Base-by-base conservation (phyloP, 2,113 vertebrate species). In the Oncorhynchus masou region DNA sequence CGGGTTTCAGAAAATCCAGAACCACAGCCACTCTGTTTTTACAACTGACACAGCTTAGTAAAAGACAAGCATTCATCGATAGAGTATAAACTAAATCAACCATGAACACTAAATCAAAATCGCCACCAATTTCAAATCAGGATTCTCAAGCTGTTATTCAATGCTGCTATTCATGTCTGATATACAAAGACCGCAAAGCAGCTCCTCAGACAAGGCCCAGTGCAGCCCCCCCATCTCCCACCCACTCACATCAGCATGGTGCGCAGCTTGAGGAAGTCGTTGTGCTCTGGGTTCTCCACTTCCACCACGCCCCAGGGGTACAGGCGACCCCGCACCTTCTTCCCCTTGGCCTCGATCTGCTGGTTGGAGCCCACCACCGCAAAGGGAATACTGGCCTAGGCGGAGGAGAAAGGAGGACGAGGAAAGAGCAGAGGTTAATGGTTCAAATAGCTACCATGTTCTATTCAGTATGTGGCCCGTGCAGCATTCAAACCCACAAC, bases 261-360 rank as follows among this genome's bases (percentile, higher is more conserved):
- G 81, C 98, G 95, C 87, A 99, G 92, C 90, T 99, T 99, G 79
- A 99, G 93, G 84, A 99, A 99, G 90, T 99, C 98, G 0, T 99
- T 99, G 82, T 99, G 98, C 74, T 99, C 98, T 0, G 97, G 97
- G 82, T 98, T 99, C 92, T 99, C 98, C 90, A 99, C 98, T 89
- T 99, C 97, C 85, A 99, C 97, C 13, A 99, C 98, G 1, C 98
- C 98, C 98, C 98, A 99, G 0, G 97, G 98, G 84, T 99, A 99
- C 75, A 99, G 94, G 5, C 97, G 97, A 24, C 98, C 98, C 88
- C 98, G 88, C 48, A 99, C 97, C 90, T 99, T 99, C 95, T 99
- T 99, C 74, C 98, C 98, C 83, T 99, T 99, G 81, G 96, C 98
- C 88, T 99, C 98, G 78, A 99, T 99, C 89, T 99, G 91, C 88